A percentile compares a stretch with the other conserved stretches of the same genome.
These are phyloP conservation scores for Remorina albescens DNA, from an alignment of 2,797 vertebrate genomes.

Conservation along the genomic window DNA sequence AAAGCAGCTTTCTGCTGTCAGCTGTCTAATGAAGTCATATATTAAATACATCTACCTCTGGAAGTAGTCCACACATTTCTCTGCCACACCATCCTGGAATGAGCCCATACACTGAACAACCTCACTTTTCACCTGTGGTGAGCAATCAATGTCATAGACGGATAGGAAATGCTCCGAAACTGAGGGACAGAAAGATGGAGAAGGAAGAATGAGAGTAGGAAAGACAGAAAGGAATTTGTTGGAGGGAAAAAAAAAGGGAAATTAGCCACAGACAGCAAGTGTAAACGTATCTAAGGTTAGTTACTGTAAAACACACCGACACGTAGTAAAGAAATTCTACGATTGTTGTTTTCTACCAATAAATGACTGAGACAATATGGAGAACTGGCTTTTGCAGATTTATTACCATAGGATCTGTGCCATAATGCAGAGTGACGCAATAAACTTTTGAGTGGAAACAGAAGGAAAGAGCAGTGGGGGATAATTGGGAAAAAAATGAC, in stretches of 20 bases:
- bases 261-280: background rate
- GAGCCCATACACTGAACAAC: slow-evolving; percentile 97
- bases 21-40: background rate
- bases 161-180: slow-evolving; percentile 96
- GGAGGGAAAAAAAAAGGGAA: background rate
- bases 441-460: slow-evolving; percentile 4
- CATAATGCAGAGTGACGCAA: background rate
- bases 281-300: background rate
- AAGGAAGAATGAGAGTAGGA: background rate
- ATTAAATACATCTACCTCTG: slow-evolving; percentile 84
- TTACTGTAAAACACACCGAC: background rate
- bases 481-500: slow-evolving; percentile 13
- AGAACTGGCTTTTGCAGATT: slow-evolving; percentile 3
- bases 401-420: slow-evolving; percentile 2
- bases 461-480: background rate
- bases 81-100: slow-evolving; percentile 96
- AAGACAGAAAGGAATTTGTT: background rate
- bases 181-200: slow-evolving; percentile 55
- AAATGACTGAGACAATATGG: slow-evolving; percentile 7
- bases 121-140: slow-evolving; percentile 87
- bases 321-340: background rate
- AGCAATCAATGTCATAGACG: slow-evolving; percentile 91
- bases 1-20: background rate
- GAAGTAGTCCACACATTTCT: slow-evolving; percentile 96
- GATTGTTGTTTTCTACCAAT: slow-evolving; percentile 21